Evolutionary conservation across 2,113 vertebrate genomes (phyloP).

Genomic region (Stigmatopora argus): DNA sequence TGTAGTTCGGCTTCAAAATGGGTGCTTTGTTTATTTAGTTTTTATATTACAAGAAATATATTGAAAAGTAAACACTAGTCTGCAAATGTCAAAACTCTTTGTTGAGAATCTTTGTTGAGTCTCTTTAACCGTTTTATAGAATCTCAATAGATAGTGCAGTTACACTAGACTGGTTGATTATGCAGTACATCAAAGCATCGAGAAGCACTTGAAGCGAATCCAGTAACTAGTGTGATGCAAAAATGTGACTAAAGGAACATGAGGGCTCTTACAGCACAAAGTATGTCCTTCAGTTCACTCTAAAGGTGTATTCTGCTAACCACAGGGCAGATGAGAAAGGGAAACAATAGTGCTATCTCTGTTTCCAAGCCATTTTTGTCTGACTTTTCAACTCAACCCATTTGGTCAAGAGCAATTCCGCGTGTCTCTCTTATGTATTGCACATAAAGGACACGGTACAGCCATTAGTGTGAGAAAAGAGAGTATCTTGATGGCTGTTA

Average conservation of each 20-base stretch:
- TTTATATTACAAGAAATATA: background rate
- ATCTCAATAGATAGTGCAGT: background rate
- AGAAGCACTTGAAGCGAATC: conserved; percentile 29
- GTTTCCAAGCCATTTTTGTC: conserved; percentile 26
- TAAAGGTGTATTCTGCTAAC: conserved; percentile 17
- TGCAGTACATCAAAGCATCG: conserved; percentile 19
- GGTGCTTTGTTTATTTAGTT: background rate
- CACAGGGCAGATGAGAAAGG: conserved; percentile 13
- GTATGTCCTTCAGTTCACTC: conserved; percentile 26
- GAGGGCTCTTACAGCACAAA: conserved; percentile 22
- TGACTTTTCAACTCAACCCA: conserved; percentile 23
- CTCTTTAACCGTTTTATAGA: background rate
- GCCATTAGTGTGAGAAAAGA: conserved; percentile 30
- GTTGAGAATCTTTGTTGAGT: background rate
- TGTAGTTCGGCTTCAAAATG: background rate
- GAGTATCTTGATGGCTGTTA: conserved; percentile 24
- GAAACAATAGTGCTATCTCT: conserved; percentile 15
- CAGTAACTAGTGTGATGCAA: conserved; percentile 24
- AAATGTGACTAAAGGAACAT: conserved; percentile 14
- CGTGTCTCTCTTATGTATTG: conserved; percentile 15
- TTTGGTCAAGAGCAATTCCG: conserved; percentile 3
- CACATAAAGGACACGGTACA: conserved; percentile 32
- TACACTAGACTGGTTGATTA: background rate
- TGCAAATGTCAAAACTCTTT: background rate
- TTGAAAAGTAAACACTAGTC: too few relatives aligned